phyloP scores from a whole-genome alignment of 1,140 invertebrate genomes.

The Ladona fulva region DNA sequence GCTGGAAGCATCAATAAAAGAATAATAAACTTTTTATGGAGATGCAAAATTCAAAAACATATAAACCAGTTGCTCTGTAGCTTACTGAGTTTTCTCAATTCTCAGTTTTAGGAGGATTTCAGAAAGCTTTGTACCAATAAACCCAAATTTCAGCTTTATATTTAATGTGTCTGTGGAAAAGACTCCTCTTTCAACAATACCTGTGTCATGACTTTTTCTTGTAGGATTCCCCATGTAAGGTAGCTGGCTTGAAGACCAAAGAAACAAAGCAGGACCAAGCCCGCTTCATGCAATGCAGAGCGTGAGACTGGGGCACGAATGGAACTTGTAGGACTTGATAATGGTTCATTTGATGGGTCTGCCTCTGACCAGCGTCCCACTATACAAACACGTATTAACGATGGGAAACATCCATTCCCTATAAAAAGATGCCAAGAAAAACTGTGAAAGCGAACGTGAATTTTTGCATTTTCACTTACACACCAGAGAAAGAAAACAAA shows the following conservation, averaged over 20 bases:
- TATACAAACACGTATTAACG: constrained; percentile 51
- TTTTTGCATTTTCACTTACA: too few species aligned
- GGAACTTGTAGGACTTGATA: background rate
- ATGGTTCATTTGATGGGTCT: background rate
- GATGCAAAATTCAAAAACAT: too few species aligned
- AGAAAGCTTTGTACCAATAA: constrained; percentile 16
- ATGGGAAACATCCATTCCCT: constrained; percentile 46
- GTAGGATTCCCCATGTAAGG: constrained; percentile 87
- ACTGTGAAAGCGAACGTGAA: too few species aligned
- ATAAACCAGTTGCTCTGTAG: too few species aligned
- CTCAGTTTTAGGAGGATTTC: background rate
- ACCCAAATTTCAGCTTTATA: background rate
- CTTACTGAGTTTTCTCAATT: background rate
- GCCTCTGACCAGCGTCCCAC: background rate
- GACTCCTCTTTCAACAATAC: constrained; percentile 31
- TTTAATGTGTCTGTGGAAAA: constrained; percentile 11
- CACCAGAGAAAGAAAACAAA: too few species aligned
- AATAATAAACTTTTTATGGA: too few species aligned
- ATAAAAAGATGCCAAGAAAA: background rate
- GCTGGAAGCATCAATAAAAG: too few species aligned
- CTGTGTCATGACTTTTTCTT: constrained; percentile 88
- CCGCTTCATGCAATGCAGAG: background rate
- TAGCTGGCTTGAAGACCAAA: constrained; percentile 82
- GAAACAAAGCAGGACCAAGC: constrained; percentile 59
- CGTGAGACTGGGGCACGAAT: background rate